Base-by-base conservation (phyloP, 1,140 invertebrate genomes). In the Monomorium pharaonis region DNA sequence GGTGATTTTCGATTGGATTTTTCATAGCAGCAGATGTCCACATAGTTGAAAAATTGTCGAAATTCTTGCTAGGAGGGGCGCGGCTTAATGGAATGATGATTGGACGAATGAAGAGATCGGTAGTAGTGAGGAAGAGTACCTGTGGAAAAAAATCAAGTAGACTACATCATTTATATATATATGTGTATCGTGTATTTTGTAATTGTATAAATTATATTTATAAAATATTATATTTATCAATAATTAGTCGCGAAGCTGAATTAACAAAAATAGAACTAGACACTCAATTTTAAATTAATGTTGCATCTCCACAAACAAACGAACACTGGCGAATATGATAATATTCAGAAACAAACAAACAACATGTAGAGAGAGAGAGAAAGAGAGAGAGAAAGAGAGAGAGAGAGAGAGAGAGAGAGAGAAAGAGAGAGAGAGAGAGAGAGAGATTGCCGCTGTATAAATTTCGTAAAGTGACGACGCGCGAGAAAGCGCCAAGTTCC, bases 81-180 rank as follows among this genome's bases (percentile, higher is more conserved):
- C 89, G 92, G 90, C 91, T 89, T 92, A 88, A 93, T 95, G 94
- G 93, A 95, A 95, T 95, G 94, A 94, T 94, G 92, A 94, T 92
- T 94, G 86, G 92, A 92, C 89, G 92, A 91, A 81, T 91, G 92
- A 91, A 91, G 92, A 93, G 90, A 92, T 92, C 93, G 93, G 76
- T 90, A 90, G 90, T 54, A 90, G 89, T 83, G 78, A 83, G 91
- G 90, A 92, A 90, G 88, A 90, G 88, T 90, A 93, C 92, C 93
- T 94, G 90, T 24, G 93, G 94, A 88, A 63, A 88, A 89, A n/a
- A 84, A 78, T 21, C 7, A 54, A 67, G 27, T 67, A 37, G 27
- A 51, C 60, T 30, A 54, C 12, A 7, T 27, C 67, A 27, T 16
- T 27, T 30, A 18, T 18, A 10, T 42, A 9, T 70, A 30, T 5